These are phyloP conservation scores for Heloderma charlesbogerti DNA, from an alignment of 2,113 vertebrate genomes.

Conservation along the genomic window DNA sequence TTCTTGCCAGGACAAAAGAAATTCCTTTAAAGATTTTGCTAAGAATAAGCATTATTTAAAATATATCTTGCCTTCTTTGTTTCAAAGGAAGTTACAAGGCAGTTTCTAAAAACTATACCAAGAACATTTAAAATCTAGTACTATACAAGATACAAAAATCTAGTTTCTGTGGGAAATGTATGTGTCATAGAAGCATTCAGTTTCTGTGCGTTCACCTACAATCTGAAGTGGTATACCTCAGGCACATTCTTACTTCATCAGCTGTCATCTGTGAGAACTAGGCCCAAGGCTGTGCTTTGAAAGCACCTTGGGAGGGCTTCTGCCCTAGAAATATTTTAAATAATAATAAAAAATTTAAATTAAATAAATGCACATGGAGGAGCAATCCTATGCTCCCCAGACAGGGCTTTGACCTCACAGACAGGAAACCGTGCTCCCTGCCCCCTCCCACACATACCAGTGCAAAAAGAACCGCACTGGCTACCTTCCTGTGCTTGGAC, in stretches of 20 bases:
- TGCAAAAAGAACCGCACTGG: too few species aligned
- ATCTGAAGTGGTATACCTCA: neutral
- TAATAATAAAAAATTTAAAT: too few species aligned
- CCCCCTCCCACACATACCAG: too few species aligned
- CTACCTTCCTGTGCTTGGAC: too few species aligned
- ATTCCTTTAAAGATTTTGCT: neutral
- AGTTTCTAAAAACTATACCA: neutral
- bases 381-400: too few species aligned
- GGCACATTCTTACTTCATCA: neutral
- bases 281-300: neutral
- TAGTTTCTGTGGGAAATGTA: neutral
- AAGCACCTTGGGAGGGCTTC: too few species aligned
- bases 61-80: neutral
- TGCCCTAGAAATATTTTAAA: too few species aligned
- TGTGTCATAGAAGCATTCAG: neutral
- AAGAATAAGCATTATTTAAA: neutral
- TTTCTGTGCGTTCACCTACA: neutral
- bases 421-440: too few species aligned
- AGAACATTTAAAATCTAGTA: neutral
- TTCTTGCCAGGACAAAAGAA: neutral
- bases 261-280: neutral
- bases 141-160: neutral
- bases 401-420: too few species aligned
- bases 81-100: neutral
- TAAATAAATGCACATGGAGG: too few species aligned